phyloP scores from a whole-genome alignment of 2,797 vertebrate species.

The Masticophis lateralis region DNA sequence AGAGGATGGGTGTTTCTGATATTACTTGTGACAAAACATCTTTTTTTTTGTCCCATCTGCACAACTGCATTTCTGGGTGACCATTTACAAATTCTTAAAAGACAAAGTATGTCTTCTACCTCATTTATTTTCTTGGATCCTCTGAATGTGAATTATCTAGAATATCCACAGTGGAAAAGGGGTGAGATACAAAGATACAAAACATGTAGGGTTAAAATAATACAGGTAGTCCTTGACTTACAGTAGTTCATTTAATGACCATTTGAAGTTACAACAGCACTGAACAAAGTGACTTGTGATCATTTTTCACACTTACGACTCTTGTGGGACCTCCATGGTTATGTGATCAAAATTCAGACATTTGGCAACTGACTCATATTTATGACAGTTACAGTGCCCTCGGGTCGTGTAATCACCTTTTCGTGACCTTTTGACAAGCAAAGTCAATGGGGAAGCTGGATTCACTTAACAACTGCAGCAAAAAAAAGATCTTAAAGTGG shows the following conservation, averaged over 20 bases:
- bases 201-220: background rate
- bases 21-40: background rate
- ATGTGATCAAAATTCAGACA: background rate
- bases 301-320: background rate
- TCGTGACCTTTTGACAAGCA: background rate
- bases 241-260: background rate
- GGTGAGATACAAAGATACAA: background rate
- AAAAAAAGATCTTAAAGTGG: background rate
- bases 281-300: background rate
- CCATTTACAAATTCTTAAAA: background rate
- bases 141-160: background rate
- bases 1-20: background rate
- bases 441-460: background rate
- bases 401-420: background rate
- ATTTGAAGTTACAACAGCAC: background rate
- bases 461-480: background rate
- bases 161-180: background rate
- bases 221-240: background rate
- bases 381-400: background rate
- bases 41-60: background rate
- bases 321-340: background rate
- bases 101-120: background rate
- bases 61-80: background rate
- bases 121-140: background rate
- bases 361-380: background rate